phyloP scores from a whole-genome alignment of 2,113 vertebrate species.

The Chascanopsetta lugubris region DNA sequence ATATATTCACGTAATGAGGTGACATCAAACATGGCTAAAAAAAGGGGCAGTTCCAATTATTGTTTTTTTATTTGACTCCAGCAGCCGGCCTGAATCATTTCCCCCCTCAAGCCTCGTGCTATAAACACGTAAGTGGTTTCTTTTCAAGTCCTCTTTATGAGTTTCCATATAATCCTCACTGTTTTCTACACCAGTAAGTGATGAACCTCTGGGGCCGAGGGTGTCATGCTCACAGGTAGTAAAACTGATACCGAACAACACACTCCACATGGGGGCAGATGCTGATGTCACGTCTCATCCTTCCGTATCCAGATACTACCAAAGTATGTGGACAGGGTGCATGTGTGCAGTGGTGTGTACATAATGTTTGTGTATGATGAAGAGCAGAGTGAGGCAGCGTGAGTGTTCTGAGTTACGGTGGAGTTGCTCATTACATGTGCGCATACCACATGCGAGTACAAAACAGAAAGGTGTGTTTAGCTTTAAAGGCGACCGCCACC shows the following conservation, averaged over 20 bases:
- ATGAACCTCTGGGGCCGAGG: constrained; percentile 44
- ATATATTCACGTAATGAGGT: constrained; percentile 45
- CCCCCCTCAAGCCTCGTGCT: constrained; percentile 54
- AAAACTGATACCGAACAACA: constrained; percentile 58
- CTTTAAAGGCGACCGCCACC: constrained; percentile 28
- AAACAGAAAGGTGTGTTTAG: constrained; percentile 36
- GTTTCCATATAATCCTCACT: constrained; percentile 72
- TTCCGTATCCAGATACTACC: constrained; percentile 24
- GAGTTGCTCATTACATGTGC: constrained; percentile 35
- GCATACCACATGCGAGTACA: constrained; percentile 10
- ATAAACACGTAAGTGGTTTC: constrained; percentile 73
- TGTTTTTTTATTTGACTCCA: constrained; percentile 71
- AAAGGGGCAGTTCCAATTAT: constrained; percentile 48
- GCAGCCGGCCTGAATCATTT: constrained; percentile 69
- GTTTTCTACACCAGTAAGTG: constrained; percentile 60
- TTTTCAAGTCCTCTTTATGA: constrained; percentile 77
- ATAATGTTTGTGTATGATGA: not conserved
- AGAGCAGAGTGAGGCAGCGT: constrained; percentile 1
- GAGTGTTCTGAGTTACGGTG: constrained; percentile 25
- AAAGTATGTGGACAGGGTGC: not conserved
- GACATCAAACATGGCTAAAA: constrained; percentile 62
- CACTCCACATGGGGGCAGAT: constrained; percentile 31
- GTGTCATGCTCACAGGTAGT: constrained; percentile 56
- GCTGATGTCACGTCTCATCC: constrained; percentile 31
- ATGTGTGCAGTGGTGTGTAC: not conserved